These are phyloP conservation scores for Campoletis raptor DNA, from an alignment of 2,888 invertebrate species.

Conservation along the genomic window DNA sequence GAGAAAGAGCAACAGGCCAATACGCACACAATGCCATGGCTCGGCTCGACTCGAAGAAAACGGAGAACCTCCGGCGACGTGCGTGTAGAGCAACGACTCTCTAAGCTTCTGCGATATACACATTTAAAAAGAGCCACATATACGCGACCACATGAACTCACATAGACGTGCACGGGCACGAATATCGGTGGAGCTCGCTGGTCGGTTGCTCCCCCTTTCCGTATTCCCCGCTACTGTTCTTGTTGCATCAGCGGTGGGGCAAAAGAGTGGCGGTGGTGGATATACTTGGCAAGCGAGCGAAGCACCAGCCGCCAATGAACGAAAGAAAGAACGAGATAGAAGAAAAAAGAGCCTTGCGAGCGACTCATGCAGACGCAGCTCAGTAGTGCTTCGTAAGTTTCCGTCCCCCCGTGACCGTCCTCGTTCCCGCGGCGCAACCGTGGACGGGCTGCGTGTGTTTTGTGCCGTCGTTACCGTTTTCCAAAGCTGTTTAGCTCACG, in stretches of 20 bases:
- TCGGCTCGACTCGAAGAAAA: slow-evolving; percentile 69
- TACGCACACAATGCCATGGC: slow-evolving; percentile 73
- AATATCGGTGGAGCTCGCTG: slow-evolving; percentile 54
- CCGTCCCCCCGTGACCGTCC: slow-evolving; percentile 68
- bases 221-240: slow-evolving; percentile 47
- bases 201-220: slow-evolving; percentile 57
- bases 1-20: slow-evolving; percentile 78
- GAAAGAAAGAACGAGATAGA: slow-evolving; percentile 47
- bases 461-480: slow-evolving; percentile 52
- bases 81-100: slow-evolving; percentile 66
- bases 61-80: slow-evolving; percentile 50
- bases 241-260: slow-evolving; percentile 58
- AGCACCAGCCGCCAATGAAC: slow-evolving; percentile 53
- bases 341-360: slow-evolving; percentile 51
- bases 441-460: slow-evolving; percentile 65
- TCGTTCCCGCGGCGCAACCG: slow-evolving; percentile 65
- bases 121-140: slow-evolving; percentile 1
- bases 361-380: slow-evolving; percentile 45
- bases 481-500: slow-evolving; percentile 43
- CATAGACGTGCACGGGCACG: slow-evolving; percentile 29
- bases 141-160: slow-evolving; percentile 1
- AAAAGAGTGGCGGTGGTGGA: slow-evolving; percentile 57
- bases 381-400: slow-evolving; percentile 68
- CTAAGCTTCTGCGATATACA: slow-evolving; percentile 58
- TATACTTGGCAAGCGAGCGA: slow-evolving; percentile 50